Evolutionary conservation across 1,140 invertebrate species (phyloP).

Genomic region (Papilio polytes): DNA sequence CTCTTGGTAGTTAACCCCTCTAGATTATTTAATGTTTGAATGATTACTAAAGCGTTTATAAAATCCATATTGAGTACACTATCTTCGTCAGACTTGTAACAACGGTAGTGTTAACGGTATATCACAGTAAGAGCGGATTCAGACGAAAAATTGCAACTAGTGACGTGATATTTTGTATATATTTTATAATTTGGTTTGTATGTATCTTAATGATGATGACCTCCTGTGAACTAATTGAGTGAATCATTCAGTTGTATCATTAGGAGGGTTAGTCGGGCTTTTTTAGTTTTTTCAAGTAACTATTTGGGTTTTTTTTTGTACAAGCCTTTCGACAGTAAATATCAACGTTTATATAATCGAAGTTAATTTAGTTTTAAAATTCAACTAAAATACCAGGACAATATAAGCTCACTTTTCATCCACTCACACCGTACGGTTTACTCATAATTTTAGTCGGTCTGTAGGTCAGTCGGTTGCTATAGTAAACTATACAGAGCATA

Average conservation of each 20-base stretch:
- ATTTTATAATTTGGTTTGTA: too few relatives aligned
- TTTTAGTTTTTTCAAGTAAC: too few relatives aligned
- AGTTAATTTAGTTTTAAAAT: too few relatives aligned
- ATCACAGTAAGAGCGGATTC: neutral
- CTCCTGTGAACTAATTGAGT: too few relatives aligned
- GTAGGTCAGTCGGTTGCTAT: conserved; percentile 26
- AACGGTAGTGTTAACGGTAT: neutral
- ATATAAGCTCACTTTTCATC: neutral
- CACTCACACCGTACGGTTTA: neutral
- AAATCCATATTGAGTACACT: neutral
- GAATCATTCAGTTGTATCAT: too few relatives aligned
- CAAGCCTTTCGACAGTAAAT: too few relatives aligned
- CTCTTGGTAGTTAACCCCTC: too few relatives aligned
- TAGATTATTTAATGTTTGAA: too few relatives aligned
- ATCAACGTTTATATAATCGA: too few relatives aligned
- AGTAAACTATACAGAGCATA: conserved; percentile 13
- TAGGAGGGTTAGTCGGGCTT: too few relatives aligned
- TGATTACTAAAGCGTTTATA: neutral
- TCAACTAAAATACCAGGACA: neutral
- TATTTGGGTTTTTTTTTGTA: too few relatives aligned
- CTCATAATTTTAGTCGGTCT: neutral
- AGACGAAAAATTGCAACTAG: neutral
- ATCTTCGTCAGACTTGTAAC: neutral
- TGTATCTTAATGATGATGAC: too few relatives aligned
- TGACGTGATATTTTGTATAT: neutral